These are phyloP conservation scores for Rhinella marina DNA, from an alignment of 2,797 vertebrate genomes.

Conservation along the genomic window DNA sequence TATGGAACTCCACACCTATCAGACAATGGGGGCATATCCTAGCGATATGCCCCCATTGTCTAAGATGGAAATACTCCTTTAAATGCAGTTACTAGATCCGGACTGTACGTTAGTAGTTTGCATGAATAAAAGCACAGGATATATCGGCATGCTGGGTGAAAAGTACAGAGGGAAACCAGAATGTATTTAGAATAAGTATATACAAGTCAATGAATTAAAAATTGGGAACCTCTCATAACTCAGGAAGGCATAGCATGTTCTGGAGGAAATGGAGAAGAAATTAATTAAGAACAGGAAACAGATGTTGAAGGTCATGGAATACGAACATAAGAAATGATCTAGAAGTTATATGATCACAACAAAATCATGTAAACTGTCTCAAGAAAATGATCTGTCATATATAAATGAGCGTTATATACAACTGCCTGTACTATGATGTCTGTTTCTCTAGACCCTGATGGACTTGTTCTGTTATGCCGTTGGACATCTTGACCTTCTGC, in stretches of 20 bases:
- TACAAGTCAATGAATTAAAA: not conserved
- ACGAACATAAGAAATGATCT: not conserved
- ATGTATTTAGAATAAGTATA: not conserved
- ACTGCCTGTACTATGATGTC: too few species aligned
- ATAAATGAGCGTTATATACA: not conserved
- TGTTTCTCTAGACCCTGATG: too few species aligned
- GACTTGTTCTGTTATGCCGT: too few species aligned
- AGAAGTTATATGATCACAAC: not conserved
- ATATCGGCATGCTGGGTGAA: not conserved
- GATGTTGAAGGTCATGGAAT: not conserved
- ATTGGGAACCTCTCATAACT: not conserved
- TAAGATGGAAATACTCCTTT: too few species aligned
- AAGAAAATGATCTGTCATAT: not conserved
- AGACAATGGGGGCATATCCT: too few species aligned
- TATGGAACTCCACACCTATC: too few species aligned
- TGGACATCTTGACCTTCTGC: too few species aligned
- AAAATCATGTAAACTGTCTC: not conserved
- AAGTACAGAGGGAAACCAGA: not conserved
- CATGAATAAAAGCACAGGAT: too few species aligned
- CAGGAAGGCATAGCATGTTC: not conserved
- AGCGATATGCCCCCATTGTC: too few species aligned
- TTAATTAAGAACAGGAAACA: not conserved
- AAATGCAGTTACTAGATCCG: too few species aligned
- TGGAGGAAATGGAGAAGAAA: not conserved
- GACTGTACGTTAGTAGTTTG: too few species aligned